Evolutionary conservation across 2,888 invertebrate genomes (phyloP), one percentile per base, ranked within the genome.

Genomic region (Drosophila paranaensis): DNA sequence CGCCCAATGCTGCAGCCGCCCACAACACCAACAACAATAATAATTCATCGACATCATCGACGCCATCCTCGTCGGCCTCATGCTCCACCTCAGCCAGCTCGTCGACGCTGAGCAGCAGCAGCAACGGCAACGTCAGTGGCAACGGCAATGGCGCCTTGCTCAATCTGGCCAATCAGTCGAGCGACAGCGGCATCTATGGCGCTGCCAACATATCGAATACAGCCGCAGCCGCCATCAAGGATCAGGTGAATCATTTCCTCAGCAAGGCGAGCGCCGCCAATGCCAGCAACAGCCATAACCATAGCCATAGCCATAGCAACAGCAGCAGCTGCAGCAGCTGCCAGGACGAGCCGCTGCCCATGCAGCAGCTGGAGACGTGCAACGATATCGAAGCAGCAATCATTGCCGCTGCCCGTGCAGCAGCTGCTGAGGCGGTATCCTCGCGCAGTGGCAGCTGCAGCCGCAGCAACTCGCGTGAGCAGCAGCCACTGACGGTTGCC

Each of bases 371-470:
- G 50, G 92, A 92, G 71, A 92, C 92, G 3, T 92, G 92, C 74
- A 91, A 92, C 71, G 92, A 92, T 57, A 92, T 92, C 77, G 92
- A 92, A 76, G 74, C 91, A 54, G 91, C 91, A 58, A 92, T 91
- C 37, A 90, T 92, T 62, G 92, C 92, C 16, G 91, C 90, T 9
- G 92, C 92, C 9, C 90, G 91, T 27, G 91, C 90, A 6, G 91
- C 90, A 6, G 91, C 90, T 13, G 61, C 72, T 54, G 60, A 72
- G 3, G 43, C 69, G 42, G 53, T 74, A 60, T 48, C 70, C 45
- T 45, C 61, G 57, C 67, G 66, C 30, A 75, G 75, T n/a, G 58
- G 30, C 48, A 80, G 77, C 48, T 76, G 66, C 64, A 83, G 74
- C 20, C 81, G 87, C 51, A 78, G 85, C 60, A 82, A 85, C 63